Evolutionary conservation across 2,888 invertebrate species (phyloP).

Genomic region (Ceraclea dissimilis): DNA sequence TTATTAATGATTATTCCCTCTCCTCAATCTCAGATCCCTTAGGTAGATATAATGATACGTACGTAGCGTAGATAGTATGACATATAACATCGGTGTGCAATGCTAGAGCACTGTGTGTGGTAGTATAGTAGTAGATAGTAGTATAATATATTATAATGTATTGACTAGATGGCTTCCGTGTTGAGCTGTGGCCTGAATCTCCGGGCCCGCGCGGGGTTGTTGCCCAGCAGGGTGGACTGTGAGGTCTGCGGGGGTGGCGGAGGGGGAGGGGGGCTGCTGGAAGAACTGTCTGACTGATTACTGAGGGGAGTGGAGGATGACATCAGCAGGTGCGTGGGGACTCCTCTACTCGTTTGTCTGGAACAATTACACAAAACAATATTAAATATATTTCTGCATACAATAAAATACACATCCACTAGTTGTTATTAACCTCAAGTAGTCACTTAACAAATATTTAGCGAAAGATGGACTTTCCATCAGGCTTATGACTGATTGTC

Average conservation of each 20-base stretch:
- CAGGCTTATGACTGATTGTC: too few species aligned
- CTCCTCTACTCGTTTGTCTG: slow-evolving; percentile 40
- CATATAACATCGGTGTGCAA: background rate
- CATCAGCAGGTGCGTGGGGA: slow-evolving; percentile 41
- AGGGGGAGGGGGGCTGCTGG: slow-evolving; percentile 30
- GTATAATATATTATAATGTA: background rate
- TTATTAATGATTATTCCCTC: background rate
- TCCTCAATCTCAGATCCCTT: background rate
- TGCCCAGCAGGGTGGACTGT: slow-evolving; percentile 28
- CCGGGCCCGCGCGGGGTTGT: slow-evolving; percentile 41
- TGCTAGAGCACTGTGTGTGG: too few species aligned
- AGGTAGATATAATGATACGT: too few species aligned
- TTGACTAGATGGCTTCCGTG: slow-evolving; percentile 1
- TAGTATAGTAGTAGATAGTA: background rate
- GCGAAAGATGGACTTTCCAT: too few species aligned
- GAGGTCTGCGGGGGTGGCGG: slow-evolving; percentile 24
- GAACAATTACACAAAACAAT: background rate
- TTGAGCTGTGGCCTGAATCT: slow-evolving; percentile 37
- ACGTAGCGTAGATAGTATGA: background rate
- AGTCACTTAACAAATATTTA: too few species aligned
- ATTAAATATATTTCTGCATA: background rate
- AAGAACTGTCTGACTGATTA: slow-evolving; percentile 29
- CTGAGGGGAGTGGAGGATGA: slow-evolving; percentile 30
- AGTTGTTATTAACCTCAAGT: too few species aligned
- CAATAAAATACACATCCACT: too few species aligned